Evolutionary conservation across 2,113 vertebrate genomes (phyloP), one percentile per base, ranked within the genome.

Genomic region (Pyxicephalus adspersus): DNA sequence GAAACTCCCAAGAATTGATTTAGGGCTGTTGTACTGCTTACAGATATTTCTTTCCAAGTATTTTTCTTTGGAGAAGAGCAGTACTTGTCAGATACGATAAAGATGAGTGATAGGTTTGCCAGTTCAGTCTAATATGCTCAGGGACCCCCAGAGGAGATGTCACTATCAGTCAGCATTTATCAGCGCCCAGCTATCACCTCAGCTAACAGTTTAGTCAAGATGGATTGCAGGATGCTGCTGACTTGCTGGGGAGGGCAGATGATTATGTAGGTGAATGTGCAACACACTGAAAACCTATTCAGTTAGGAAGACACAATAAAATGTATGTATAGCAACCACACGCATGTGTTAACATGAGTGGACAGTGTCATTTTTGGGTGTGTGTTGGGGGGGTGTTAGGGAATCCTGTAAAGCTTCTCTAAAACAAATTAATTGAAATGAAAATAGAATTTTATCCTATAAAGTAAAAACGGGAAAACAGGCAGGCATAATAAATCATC

Each of bases 41-140:
- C 50, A 61, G 71, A 77, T 18, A 68, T 29, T 64, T 60, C 80
- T 55, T 83, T 38, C 25, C 11, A 57, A 23, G 55, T 61, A 22
- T 52, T 63, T 80, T 75, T 63, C 22, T 77, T 77, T 64, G 63
- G 29, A 67, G 52, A 60, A 65, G 68, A 52, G 63, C 51, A 66
- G 29, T 76, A 18, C 66, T 68, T 83, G n/a, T 28, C 74, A 86
- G 85, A 84, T 31, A 79, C 2, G 60, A 52, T 38, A 28, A 15
- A 0, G 80, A 20, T 25, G 61, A 83, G 1, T 5, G 2, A 84
- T 84, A 34, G 76, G 54, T 23, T 84, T 61, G 25, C 76, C 38
- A 29, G 58, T 66, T 34, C 65, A 54, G 78, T 78, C 18, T 64
- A 52, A n/a, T 64, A 75, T 45, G 54, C 25, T 22, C 66, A 76